These are phyloP conservation scores for Melieria picta DNA, from an alignment of 2,888 invertebrate species.

Conservation along the genomic window DNA sequence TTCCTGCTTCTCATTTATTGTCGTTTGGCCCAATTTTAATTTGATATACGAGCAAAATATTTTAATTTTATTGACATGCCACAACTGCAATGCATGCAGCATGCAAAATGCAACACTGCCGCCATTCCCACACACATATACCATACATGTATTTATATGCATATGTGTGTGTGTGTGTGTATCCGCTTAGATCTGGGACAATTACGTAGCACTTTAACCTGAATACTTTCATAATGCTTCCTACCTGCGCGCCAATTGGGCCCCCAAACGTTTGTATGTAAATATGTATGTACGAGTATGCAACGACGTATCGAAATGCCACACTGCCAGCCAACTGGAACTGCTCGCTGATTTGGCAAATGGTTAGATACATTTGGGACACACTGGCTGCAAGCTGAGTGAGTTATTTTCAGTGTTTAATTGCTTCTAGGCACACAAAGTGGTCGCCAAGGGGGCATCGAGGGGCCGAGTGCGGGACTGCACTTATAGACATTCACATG, in stretches of 20 bases:
- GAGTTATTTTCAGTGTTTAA: no score
- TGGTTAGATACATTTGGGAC: no score
- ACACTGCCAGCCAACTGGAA: no score
- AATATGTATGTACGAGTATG: not conserved
- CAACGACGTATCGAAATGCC: not conserved
- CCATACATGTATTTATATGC: not conserved
- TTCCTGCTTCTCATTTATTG: constrained; percentile 40
- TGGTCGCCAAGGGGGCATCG: no score
- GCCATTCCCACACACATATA: not conserved
- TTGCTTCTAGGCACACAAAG: no score
- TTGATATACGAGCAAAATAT: constrained; percentile 55
- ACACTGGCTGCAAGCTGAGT: no score
- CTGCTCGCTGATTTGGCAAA: no score
- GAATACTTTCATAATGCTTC: constrained; percentile 21
- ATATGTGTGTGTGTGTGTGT: not conserved
- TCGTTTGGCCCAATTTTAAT: constrained; percentile 51
- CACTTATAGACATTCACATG: no score
- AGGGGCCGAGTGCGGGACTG: no score
- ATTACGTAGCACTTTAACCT: constrained; percentile 33
- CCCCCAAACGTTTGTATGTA: not conserved
- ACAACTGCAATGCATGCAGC: constrained; percentile 16
- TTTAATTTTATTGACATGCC: constrained; percentile 51
- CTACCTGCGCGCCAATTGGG: no score
- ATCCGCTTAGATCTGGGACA: not conserved
- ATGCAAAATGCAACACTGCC: constrained; percentile 6